A percentile compares a stretch with the other conserved stretches of the same genome.
Conservation (phyloP, 2,797 vertebrate species). For the Hippoglossus hippoglossus region DNA sequence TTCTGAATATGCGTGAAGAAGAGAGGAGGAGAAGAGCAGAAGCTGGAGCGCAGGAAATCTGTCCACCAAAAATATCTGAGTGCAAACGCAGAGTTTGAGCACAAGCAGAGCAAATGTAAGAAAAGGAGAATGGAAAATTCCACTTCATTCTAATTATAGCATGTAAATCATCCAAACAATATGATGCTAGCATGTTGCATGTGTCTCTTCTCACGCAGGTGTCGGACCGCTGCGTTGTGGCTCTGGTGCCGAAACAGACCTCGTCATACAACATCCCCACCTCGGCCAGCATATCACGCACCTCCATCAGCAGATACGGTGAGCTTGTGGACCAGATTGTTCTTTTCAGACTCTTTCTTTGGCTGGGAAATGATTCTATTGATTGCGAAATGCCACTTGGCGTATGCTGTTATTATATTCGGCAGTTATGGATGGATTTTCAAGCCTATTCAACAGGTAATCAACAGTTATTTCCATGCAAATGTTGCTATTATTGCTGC, state of each 20-base stretch:
- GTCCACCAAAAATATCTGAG: too few species aligned
- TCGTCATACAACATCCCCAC: conserved; percentile 98
- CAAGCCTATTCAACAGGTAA: background rate
- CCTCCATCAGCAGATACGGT: conserved; percentile 98
- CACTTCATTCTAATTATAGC: background rate
- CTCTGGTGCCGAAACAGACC: conserved; percentile 97
- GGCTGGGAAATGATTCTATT: background rate
- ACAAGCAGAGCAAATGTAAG: too few species aligned
- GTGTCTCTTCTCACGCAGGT: conserved; percentile 83
- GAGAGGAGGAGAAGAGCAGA: too few species aligned
- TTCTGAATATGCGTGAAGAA: too few species aligned
- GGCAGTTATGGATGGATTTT: background rate
- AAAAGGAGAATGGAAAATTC: too few species aligned
- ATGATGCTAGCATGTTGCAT: too few species aligned
- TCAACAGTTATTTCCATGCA: conserved; percentile 21
- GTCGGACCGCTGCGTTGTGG: conserved; percentile 95
- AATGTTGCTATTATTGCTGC: conserved; percentile 17
- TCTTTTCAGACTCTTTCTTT: background rate
- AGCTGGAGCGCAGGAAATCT: too few species aligned
- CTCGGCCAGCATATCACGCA: conserved; percentile 95
- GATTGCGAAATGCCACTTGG: conserved; percentile 1
- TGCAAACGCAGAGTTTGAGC: too few species aligned
- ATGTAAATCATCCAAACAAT: background rate
- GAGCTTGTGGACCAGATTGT: conserved; percentile 56
- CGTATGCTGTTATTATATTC: conserved; percentile 3